These are phyloP conservation scores for Bos taurus DNA, from an alignment of 2,113 vertebrate species.

Conservation along the genomic window DNA sequence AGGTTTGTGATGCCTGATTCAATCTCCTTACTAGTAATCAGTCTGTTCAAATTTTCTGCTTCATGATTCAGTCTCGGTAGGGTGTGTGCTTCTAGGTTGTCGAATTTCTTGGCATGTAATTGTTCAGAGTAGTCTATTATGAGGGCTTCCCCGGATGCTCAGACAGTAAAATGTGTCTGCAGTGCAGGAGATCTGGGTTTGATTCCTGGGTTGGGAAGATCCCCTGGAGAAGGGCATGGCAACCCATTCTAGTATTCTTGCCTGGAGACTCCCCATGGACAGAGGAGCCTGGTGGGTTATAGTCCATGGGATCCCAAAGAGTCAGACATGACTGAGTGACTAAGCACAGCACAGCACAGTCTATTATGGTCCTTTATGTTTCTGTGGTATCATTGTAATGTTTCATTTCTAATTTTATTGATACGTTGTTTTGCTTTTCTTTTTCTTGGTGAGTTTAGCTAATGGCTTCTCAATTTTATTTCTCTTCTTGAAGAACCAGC, in stretches of 20 bases:
- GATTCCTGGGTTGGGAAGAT: not conserved
- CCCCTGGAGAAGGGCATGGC: not conserved
- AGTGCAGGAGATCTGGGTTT: not conserved
- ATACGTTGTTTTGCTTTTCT: not conserved
- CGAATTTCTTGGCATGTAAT: not conserved
- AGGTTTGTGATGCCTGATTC: not conserved
- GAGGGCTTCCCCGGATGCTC: not conserved
- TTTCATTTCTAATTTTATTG: not conserved
- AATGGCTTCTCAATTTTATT: not conserved
- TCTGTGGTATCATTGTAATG: not conserved
- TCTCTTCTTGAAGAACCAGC: not conserved
- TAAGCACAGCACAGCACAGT: not conserved
- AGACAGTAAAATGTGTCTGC: not conserved
- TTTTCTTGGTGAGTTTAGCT: not conserved
- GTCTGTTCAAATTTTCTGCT: not conserved
- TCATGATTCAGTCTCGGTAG: not conserved
- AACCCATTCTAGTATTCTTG: not conserved
- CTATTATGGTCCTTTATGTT: not conserved
- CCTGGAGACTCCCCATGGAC: not conserved
- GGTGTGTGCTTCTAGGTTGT: not conserved
- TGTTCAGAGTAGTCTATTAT: not conserved
- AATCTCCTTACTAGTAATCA: not conserved
- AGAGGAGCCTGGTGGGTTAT: not conserved
- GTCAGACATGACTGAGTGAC: not conserved
- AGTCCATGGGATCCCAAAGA: not conserved